A percentile compares a stretch with the other conserved stretches of the same genome.
Evolutionary conservation across 2,797 vertebrate genomes (phyloP).

Genomic region (Brachymystax lenok): DNA sequence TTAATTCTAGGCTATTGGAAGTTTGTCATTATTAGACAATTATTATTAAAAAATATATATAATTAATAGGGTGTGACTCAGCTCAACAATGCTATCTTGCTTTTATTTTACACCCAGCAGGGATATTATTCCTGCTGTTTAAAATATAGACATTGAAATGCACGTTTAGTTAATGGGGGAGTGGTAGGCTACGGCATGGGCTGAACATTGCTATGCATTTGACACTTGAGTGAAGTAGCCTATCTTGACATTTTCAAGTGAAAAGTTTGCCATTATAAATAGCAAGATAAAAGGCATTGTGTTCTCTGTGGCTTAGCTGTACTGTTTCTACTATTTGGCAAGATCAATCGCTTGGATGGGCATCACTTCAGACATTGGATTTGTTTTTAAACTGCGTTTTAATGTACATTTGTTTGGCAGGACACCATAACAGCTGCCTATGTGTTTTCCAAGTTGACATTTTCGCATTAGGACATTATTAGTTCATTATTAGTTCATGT

Average conservation of each 20-base stretch:
- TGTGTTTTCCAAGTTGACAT: background rate
- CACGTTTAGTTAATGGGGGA: background rate
- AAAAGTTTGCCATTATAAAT: slow-evolving; percentile 10
- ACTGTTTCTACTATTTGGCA: background rate
- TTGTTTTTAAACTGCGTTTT: background rate
- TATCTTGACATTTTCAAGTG: slow-evolving; percentile 3
- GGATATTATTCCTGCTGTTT: background rate
- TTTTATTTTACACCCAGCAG: background rate
- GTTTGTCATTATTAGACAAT: too few relatives aligned
- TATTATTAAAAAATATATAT: too few relatives aligned
- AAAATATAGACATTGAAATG: too few relatives aligned
- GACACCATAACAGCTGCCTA: background rate
- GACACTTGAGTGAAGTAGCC: background rate
- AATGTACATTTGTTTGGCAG: background rate
- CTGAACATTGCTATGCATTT: background rate
- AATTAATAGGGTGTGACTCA: background rate
- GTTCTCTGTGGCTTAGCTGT: background rate
- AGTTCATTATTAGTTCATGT: background rate
- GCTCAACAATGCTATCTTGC: background rate
- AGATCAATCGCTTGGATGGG: background rate
- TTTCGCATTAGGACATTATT: background rate
- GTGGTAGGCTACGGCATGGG: background rate
- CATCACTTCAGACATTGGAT: background rate
- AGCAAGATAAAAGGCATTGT: background rate
- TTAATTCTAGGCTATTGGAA: background rate